These are phyloP conservation scores for Hyla sarda DNA, from an alignment of 2,113 vertebrate genomes.

Conservation along the genomic window DNA sequence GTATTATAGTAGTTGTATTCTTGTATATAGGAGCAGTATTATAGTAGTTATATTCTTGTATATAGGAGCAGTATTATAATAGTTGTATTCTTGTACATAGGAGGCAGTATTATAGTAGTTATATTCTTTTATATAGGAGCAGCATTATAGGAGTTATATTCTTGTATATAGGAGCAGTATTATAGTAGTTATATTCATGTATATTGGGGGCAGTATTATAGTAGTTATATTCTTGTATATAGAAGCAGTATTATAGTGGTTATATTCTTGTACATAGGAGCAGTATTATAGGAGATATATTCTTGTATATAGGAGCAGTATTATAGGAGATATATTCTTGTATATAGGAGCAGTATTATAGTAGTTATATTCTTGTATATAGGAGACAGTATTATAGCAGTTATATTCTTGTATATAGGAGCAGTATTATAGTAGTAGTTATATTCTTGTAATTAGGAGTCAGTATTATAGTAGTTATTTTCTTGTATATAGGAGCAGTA, in stretches of 20 bases:
- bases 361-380: not conserved
- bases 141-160: too few species aligned
- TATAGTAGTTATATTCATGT: not conserved
- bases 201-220: not conserved
- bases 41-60: conserved; percentile 6
- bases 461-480: not conserved
- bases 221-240: conserved; percentile 1
- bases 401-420: not conserved
- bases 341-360: conserved; percentile 1
- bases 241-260: not conserved
- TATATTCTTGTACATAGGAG: not conserved
- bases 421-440: not conserved
- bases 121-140: not conserved
- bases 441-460: not conserved
- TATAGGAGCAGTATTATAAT: not conserved
- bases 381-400: conserved; percentile 3
- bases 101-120: conserved; percentile 6
- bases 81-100: not conserved
- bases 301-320: not conserved
- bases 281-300: not conserved
- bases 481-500: not conserved
- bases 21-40: not conserved
- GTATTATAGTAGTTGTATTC: conserved; percentile 1
- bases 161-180: too few species aligned
- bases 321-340: not conserved